A percentile compares a stretch with the other conserved stretches of the same genome.
Conservation (phyloP, 2,888 invertebrate genomes). For the Trilocha varians region DNA sequence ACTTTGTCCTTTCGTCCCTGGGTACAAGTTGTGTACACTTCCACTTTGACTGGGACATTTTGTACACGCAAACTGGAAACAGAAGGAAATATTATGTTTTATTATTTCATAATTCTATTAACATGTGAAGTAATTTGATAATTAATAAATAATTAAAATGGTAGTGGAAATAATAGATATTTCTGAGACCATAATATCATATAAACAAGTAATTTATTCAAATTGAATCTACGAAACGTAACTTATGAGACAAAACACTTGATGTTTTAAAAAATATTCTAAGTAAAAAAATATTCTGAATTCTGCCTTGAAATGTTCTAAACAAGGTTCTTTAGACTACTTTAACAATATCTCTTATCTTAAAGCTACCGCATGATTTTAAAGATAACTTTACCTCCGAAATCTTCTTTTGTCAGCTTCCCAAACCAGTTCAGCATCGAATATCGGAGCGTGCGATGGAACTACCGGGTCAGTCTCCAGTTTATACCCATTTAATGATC, state of each 20-base stretch:
- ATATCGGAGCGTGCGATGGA: slow-evolving; percentile 73
- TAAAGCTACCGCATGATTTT: too few species aligned
- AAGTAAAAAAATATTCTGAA: too few species aligned
- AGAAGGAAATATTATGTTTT: neutral
- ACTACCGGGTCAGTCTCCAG: slow-evolving; percentile 78
- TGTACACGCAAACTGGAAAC: slow-evolving; percentile 77
- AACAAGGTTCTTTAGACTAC: too few species aligned
- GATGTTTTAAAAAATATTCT: too few species aligned
- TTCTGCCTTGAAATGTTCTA: too few species aligned
- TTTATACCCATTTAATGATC: slow-evolving; percentile 76
- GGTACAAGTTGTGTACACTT: slow-evolving; percentile 74
- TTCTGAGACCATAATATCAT: neutral
- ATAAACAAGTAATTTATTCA: neutral
- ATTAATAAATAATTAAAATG: too few species aligned
- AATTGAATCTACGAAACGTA: neutral
- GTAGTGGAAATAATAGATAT: too few species aligned
- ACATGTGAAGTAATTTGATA: too few species aligned
- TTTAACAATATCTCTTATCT: too few species aligned
- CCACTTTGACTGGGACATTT: slow-evolving; percentile 82
- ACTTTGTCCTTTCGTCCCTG: slow-evolving; percentile 75
- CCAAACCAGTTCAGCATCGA: slow-evolving; percentile 85
- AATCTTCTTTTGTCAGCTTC: slow-evolving; percentile 81
- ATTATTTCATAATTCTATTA: neutral
- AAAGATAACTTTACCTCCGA: slow-evolving; percentile 63
- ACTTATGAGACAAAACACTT: slow-evolving; percentile 2